Percentiles rank a stretch among this genome's conserved stretches.
Evolutionary conservation across 2,797 vertebrate genomes (phyloP).

Genomic region (Poecilia velifera): DNA sequence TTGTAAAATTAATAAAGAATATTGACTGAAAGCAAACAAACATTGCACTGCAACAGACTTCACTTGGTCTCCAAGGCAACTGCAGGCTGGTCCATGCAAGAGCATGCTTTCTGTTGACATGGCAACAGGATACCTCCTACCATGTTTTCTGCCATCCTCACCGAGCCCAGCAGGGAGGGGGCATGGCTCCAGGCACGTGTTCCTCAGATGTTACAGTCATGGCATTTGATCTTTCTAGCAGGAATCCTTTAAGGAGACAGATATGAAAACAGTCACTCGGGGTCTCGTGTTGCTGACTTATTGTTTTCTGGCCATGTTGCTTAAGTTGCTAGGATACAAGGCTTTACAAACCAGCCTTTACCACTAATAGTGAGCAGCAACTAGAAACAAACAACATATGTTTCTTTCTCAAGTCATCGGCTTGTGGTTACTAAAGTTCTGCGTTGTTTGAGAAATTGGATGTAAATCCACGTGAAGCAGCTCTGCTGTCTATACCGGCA

Average conservation of each 20-base stretch:
- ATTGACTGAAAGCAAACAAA: constrained; percentile 56
- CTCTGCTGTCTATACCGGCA: not conserved
- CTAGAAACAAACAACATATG: not conserved
- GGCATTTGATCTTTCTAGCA: not conserved
- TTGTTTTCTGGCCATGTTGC: not conserved
- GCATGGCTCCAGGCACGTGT: constrained; percentile 22
- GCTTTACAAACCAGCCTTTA: not conserved
- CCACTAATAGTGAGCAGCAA: not conserved
- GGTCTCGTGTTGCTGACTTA: not conserved
- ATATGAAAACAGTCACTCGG: not conserved
- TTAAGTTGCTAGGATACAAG: constrained; percentile 3
- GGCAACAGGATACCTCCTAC: constrained; percentile 78
- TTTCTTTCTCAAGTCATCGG: not conserved
- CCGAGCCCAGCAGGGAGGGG: constrained; percentile 36
- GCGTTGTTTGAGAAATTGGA: not conserved
- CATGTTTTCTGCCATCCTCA: constrained; percentile 48
- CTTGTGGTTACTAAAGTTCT: not conserved
- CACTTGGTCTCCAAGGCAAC: constrained; percentile 87
- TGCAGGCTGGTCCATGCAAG: constrained; percentile 67
- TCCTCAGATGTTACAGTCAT: constrained; percentile 7
- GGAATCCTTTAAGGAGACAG: not conserved
- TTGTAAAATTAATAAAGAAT: constrained; percentile 39
- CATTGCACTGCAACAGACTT: constrained; percentile 53
- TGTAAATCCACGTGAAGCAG: not conserved
- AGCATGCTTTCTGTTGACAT: constrained; percentile 79